Evolutionary conservation across 2,113 vertebrate genomes (phyloP).

Genomic region (Petrocephalus microphthalmus): DNA sequence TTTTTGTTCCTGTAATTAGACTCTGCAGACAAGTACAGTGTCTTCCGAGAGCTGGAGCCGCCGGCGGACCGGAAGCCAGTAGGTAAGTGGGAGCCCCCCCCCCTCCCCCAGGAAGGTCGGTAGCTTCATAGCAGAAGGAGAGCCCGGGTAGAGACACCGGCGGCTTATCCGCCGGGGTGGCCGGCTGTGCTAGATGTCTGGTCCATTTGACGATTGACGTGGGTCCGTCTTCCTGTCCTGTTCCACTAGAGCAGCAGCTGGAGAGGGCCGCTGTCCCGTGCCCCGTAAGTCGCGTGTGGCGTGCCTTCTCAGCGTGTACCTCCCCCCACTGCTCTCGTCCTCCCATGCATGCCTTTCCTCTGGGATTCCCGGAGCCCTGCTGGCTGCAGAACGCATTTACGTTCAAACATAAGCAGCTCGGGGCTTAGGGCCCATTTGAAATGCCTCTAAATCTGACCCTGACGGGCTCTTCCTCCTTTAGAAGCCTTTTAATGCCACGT

Average conservation of each 20-base stretch:
- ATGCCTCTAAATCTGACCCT: neutral
- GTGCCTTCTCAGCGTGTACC: slow-evolving; percentile 46
- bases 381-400: neutral
- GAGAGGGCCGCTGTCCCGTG: slow-evolving; percentile 65
- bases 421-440: neutral
- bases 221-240: slow-evolving; percentile 57
- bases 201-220: slow-evolving; percentile 42
- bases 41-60: slow-evolving; percentile 83
- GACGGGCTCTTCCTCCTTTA: neutral
- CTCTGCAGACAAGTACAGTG: slow-evolving; percentile 87
- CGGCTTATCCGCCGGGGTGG: no score
- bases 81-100: slow-evolving; percentile 64
- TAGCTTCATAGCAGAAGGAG: neutral
- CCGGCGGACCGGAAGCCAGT: slow-evolving; percentile 75
- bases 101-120: neutral
- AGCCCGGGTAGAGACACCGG: neutral
- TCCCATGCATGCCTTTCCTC: slow-evolving; percentile 13
- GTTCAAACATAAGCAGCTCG: neutral
- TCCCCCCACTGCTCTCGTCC: slow-evolving; percentile 39
- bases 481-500: neutral
- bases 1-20: slow-evolving; percentile 58
- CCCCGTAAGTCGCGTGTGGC: slow-evolving; percentile 77
- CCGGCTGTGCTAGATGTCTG: neutral
- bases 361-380: neutral
- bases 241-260: slow-evolving; percentile 81